phyloP scores from a whole-genome alignment of 2,113 vertebrate species.

The Argyrosomus japonicus region DNA sequence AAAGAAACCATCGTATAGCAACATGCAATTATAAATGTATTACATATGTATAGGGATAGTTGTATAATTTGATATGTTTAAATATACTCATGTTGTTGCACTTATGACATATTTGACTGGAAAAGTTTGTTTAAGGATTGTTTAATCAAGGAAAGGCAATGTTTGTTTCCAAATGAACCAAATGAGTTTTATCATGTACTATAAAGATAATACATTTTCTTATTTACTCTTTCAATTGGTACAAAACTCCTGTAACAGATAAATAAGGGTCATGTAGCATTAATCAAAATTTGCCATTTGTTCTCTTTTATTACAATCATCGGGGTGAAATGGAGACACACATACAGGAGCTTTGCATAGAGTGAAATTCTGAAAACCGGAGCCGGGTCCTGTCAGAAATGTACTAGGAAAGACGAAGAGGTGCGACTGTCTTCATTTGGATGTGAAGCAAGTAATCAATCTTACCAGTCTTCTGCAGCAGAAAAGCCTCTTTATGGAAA shows the following conservation, averaged over 20 bases:
- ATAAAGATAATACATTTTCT: neutral
- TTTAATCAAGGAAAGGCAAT: neutral
- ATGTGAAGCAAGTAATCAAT: slow-evolving; percentile 44
- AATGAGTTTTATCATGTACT: neutral
- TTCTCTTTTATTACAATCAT: slow-evolving; percentile 84
- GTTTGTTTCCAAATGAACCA: neutral
- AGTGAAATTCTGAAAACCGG: slow-evolving; percentile 79
- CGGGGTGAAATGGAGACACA: slow-evolving; percentile 78
- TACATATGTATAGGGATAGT: neutral
- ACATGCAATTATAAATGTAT: neutral
- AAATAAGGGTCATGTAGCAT: slow-evolving; percentile 44
- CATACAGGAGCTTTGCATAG: slow-evolving; percentile 84
- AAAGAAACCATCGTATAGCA: neutral
- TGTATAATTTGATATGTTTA: neutral
- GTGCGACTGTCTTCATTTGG: slow-evolving; percentile 41
- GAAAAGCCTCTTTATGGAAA: slow-evolving; percentile 56
- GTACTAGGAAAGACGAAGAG: slow-evolving; percentile 43
- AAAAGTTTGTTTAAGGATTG: too few relatives aligned
- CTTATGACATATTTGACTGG: too few relatives aligned
- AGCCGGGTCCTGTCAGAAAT: slow-evolving; percentile 63
- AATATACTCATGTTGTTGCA: too few relatives aligned
- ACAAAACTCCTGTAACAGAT: neutral
- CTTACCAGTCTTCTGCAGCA: slow-evolving; percentile 47
- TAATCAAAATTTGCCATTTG: slow-evolving; percentile 71
- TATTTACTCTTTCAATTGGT: neutral